Conservation (phyloP, 2,113 vertebrate genomes). For the Riparia riparia region DNA sequence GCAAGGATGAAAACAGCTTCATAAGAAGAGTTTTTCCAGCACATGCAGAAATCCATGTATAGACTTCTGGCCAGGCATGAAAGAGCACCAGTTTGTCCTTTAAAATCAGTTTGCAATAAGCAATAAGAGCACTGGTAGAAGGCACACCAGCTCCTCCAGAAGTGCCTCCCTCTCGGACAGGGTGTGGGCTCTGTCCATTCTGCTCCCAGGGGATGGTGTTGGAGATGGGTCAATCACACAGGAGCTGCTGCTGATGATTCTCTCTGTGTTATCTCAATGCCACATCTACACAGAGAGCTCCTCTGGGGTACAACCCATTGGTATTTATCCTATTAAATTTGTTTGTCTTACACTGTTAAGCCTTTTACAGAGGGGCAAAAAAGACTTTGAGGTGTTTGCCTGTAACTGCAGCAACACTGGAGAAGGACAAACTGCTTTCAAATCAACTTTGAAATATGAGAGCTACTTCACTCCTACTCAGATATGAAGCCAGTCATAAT, state of each 20-base stretch:
- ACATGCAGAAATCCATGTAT: background rate
- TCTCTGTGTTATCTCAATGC: background rate
- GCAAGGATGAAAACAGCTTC: background rate
- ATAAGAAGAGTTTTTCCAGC: background rate
- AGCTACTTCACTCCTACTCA: background rate
- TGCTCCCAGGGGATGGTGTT: background rate
- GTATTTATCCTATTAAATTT: background rate
- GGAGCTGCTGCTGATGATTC: background rate
- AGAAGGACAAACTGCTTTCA: background rate
- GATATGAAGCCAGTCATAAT: background rate
- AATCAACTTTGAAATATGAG: background rate
- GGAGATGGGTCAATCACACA: background rate
- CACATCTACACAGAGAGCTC: accelerated
- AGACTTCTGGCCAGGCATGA: constrained; percentile 1
- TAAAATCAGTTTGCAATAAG: background rate
- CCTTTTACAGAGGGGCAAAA: background rate
- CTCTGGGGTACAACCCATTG: background rate
- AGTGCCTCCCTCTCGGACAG: too few species aligned
- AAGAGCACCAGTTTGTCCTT: background rate
- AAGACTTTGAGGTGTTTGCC: background rate
- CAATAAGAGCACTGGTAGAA: background rate
- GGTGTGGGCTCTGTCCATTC: background rate
- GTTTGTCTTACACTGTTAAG: background rate
- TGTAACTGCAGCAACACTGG: background rate
- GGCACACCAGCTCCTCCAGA: background rate